phyloP scores from a whole-genome alignment of 2,797 vertebrate genomes.

The Mallotus villosus region DNA sequence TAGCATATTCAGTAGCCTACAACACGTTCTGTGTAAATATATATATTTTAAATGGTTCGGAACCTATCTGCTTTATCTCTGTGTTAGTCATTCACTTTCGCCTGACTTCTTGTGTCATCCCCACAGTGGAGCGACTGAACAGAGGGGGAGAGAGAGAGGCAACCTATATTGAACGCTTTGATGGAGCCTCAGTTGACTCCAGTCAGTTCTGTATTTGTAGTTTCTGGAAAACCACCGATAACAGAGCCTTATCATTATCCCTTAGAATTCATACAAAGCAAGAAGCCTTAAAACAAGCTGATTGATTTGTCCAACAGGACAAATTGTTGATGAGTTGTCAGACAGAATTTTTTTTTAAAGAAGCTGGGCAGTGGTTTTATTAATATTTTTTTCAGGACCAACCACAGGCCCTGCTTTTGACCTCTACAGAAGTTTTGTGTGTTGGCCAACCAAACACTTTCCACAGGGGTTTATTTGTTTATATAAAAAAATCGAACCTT shows the following conservation, averaged over 20 bases:
- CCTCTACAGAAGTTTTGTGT: not conserved
- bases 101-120: not conserved
- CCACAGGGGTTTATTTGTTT: too few relatives aligned
- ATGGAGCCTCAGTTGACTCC: not conserved
- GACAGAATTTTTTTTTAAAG: not conserved
- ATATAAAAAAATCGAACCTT: not conserved
- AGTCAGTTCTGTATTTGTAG: not conserved
- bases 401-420: not conserved
- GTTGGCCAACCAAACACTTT: not conserved
- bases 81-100: not conserved
- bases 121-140: not conserved
- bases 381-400: not conserved
- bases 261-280: not conserved
- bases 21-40: too few relatives aligned
- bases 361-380: too few relatives aligned
- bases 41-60: too few relatives aligned
- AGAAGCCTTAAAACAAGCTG: not conserved
- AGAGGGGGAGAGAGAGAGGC: not conserved
- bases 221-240: not conserved
- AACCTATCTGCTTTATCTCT: not conserved
- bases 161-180: not conserved
- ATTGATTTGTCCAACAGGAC: not conserved
- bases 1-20: too few relatives aligned
- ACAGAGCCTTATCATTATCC: not conserved
- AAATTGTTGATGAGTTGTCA: not conserved